Evolutionary conservation across 2,113 vertebrate species (phyloP), one percentile per base, ranked within the genome.

Genomic region (Motacilla alba): DNA sequence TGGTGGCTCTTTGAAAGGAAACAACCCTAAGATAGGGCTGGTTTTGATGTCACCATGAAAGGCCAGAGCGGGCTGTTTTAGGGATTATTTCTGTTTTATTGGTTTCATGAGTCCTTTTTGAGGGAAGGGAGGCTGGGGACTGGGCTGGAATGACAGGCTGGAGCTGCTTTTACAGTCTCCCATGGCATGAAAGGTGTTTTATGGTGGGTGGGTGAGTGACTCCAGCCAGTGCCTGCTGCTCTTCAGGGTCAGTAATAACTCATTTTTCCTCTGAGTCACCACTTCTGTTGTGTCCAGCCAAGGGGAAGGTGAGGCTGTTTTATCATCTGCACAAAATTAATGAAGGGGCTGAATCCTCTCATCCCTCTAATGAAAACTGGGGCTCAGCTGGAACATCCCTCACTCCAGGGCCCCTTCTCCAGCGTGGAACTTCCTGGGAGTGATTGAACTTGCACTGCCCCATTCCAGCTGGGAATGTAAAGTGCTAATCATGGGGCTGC

Each of bases 41-140:
- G 83, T 90, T 55, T 68, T 62, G 75, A 68, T 92, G 89, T 92
- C 62, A 26, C 21, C 78, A 70, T 68, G 64, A 79, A 94, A 93
- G 74, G 63, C 58, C 72, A 80, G 84, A 30, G 2, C 82, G 56
- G 86, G 93, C 89, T 1, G 55, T 96, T 97, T 94, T 60, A 90
- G 83, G 93, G 93, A 95, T 97, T 93, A 94, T 95, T 97, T 94
- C 78, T 77, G 83, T 97, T 98, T 98, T 98, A 98, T 56, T 94
- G 96, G 97, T 96, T 97, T 95, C 97, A 74, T 92, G 81, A 94
- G 63, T 92, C 72, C 89, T 92, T 96, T 97, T 93, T 91, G 85
- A 77, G 85, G 68, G 37, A 87, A 27, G 55, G 56, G 79, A 86
- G 81, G 95, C 90, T 91, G 92, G 78, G 94, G 96, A 93, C 95